Evolutionary conservation across 2,113 vertebrate species (phyloP).

Genomic region (Poecilia latipinna): DNA sequence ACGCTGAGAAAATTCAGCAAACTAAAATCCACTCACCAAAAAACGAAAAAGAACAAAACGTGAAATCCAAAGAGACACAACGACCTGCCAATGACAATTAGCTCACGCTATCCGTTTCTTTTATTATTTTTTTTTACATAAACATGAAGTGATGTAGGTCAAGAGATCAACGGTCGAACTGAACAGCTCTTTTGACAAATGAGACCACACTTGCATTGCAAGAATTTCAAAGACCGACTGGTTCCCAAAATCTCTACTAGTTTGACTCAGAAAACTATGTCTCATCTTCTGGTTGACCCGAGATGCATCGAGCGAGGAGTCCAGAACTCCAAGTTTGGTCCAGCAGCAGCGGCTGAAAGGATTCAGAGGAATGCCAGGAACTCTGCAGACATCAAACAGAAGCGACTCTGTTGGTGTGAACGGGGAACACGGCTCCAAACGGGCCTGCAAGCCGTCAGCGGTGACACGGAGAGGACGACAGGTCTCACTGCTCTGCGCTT

Average conservation of each 20-base stretch:
- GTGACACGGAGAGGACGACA: slow-evolving; percentile 11
- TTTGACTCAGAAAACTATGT: not conserved
- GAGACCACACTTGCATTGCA: slow-evolving; percentile 34
- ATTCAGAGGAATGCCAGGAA: slow-evolving; percentile 62
- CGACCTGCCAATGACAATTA: slow-evolving; percentile 57
- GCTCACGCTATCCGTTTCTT: slow-evolving; percentile 59
- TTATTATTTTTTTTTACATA: not conserved
- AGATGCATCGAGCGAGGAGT: slow-evolving; percentile 1
- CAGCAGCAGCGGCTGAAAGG: not conserved
- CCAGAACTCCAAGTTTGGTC: not conserved
- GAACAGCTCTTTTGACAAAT: slow-evolving; percentile 45
- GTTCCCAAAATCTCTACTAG: not conserved
- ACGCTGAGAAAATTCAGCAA: slow-evolving; percentile 19
- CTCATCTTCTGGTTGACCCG: not conserved
- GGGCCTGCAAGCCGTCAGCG: slow-evolving; percentile 46
- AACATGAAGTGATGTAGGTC: slow-evolving; percentile 3
- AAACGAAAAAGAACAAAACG: slow-evolving; percentile 51
- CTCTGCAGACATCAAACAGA: slow-evolving; percentile 40
- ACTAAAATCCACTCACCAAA: slow-evolving; percentile 12
- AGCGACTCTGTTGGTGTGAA: slow-evolving; percentile 44
- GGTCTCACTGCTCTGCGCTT: slow-evolving; percentile 21
- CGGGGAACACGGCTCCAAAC: slow-evolving; percentile 48
- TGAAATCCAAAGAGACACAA: slow-evolving; percentile 46
- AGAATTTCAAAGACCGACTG: slow-evolving; percentile 33
- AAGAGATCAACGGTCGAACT: slow-evolving; percentile 46